Percentiles rank a stretch among this genome's conserved stretches.
These are phyloP conservation scores for Tadarida brasiliensis DNA, from an alignment of 2,797 vertebrate genomes.

Conservation along the genomic window DNA sequence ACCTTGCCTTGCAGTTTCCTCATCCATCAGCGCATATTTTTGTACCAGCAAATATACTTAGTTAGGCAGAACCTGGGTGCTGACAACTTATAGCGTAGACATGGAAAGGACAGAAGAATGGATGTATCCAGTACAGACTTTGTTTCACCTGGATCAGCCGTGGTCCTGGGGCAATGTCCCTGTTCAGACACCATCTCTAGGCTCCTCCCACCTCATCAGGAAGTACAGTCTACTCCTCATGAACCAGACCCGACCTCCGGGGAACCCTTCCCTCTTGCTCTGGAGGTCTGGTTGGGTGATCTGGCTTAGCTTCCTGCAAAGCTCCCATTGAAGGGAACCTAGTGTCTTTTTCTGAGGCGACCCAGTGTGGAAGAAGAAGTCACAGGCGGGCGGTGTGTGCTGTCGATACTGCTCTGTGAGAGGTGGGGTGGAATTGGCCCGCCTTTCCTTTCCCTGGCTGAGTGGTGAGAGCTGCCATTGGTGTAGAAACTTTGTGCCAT, in stretches of 20 bases:
- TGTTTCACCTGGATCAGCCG: not conserved
- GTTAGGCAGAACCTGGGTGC: slow-evolving; percentile 2
- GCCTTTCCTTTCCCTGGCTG: not conserved
- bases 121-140: not conserved
- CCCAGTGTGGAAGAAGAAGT: not conserved
- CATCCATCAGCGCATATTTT: slow-evolving; percentile 27
- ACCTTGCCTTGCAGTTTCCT: slow-evolving; percentile 31
- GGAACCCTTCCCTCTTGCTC: not conserved
- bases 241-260: not conserved
- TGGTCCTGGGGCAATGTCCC: not conserved
- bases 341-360: not conserved
- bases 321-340: not conserved
- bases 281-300: not conserved
- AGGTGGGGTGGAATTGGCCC: too few relatives aligned
- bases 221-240: not conserved
- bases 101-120: not conserved
- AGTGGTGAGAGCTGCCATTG: not conserved
- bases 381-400: not conserved
- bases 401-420: not conserved
- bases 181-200: not conserved
- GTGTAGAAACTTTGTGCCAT: not conserved
- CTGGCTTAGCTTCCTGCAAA: not conserved
- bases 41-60: slow-evolving; percentile 26
- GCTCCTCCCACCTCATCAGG: not conserved
- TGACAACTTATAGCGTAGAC: not conserved